These are phyloP conservation scores for Siphonodentalium dalli DNA, from an alignment of 2,888 invertebrate genomes.

Conservation along the genomic window DNA sequence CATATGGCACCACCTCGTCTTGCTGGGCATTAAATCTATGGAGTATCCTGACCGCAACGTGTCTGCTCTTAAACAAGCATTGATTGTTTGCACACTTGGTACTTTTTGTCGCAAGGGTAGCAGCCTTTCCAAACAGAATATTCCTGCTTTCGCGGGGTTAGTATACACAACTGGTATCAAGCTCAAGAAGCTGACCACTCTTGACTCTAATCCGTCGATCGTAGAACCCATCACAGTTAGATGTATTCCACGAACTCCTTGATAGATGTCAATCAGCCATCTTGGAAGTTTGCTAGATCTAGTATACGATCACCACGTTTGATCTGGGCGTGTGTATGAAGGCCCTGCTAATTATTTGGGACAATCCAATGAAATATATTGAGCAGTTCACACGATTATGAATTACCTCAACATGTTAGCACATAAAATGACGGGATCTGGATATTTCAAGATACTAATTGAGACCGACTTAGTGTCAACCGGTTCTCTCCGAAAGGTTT, in stretches of 20 bases:
- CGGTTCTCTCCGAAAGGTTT: slow-evolving; percentile 3
- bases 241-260: neutral
- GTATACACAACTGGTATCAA: neutral
- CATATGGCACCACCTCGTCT: too few relatives aligned
- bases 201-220: slow-evolving; percentile 8
- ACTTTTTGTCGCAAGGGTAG: too few relatives aligned
- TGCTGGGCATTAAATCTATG: too few relatives aligned
- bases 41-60: too few relatives aligned
- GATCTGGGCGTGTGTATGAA: slow-evolving; percentile 11
- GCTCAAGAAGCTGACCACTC: neutral
- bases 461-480: slow-evolving; percentile 4
- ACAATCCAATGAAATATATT: slow-evolving; percentile 2
- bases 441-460: slow-evolving; percentile 7
- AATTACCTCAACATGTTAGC: slow-evolving; percentile 8
- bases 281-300: slow-evolving; percentile 5
- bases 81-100: too few relatives aligned
- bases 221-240: slow-evolving; percentile 4
- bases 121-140: too few relatives aligned
- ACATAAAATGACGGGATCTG: slow-evolving; percentile 2
- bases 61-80: too few relatives aligned
- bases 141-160: neutral
- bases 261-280: slow-evolving; percentile 2
- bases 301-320: neutral
- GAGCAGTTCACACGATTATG: slow-evolving; percentile 8
- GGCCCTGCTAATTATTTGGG: slow-evolving; percentile 5